phyloP scores from a whole-genome alignment of 2,113 vertebrate species.

The Poeciliopsis prolifica region DNA sequence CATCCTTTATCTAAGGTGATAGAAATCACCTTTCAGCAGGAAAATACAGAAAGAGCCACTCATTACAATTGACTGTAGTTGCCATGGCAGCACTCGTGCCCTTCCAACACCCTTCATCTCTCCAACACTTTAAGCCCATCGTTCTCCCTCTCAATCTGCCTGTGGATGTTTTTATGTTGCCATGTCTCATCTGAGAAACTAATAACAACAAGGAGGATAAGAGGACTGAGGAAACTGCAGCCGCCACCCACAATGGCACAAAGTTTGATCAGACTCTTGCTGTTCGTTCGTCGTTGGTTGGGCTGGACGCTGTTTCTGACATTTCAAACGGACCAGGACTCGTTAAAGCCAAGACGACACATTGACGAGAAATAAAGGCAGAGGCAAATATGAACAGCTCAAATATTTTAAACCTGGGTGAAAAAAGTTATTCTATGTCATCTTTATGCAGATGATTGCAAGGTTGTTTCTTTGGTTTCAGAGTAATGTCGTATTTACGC shows the following conservation, averaged over 20 bases:
- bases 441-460: neutral
- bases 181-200: too few species aligned
- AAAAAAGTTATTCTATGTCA: neutral
- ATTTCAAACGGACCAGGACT: too few species aligned
- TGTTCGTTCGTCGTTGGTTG: too few species aligned
- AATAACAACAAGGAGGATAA: too few species aligned
- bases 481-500: neutral
- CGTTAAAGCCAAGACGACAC: too few species aligned
- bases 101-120: slow-evolving; percentile 19
- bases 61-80: slow-evolving; percentile 17
- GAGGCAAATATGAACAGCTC: too few species aligned
- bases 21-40: slow-evolving; percentile 16
- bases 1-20: neutral
- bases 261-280: neutral
- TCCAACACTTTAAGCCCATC: neutral
- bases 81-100: slow-evolving; percentile 36
- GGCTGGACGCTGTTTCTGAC: too few species aligned
- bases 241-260: neutral
- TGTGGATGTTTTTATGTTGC: too few species aligned
- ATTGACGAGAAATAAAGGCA: too few species aligned
- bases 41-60: neutral
- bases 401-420: neutral
- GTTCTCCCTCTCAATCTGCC: neutral
- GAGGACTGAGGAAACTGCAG: too few species aligned
- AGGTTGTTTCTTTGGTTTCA: neutral